Conservation (phyloP, 2,888 invertebrate genomes). For the Sphaerophoria rueppellii region DNA sequence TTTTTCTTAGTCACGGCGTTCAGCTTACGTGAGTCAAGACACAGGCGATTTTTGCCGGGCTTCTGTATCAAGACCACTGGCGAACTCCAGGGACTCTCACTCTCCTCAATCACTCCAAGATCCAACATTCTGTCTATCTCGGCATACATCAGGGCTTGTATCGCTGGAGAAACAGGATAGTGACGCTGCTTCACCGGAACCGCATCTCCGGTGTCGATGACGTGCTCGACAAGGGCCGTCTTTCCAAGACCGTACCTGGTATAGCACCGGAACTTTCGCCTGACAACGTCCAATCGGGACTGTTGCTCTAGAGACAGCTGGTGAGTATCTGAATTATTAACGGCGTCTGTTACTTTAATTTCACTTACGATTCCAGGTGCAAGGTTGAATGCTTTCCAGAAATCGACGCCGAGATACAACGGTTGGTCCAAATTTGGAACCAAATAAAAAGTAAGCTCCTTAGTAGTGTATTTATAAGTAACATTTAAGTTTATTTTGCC, state of each 20-base stretch:
- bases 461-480: neutral
- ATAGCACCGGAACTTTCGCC: no score
- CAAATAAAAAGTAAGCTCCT: neutral
- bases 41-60: no score
- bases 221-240: slow-evolving; percentile 34
- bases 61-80: no score
- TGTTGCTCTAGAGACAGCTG: no score
- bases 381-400: neutral
- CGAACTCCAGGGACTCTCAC: no score
- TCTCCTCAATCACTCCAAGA: no score
- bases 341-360: no score
- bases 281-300: no score
- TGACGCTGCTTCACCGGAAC: slow-evolving; percentile 35
- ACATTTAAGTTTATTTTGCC: neutral
- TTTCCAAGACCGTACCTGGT: slow-evolving; percentile 18
- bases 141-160: slow-evolving; percentile 2
- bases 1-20: no score
- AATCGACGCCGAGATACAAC: neutral
- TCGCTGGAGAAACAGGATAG: slow-evolving; percentile 15
- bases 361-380: no score
- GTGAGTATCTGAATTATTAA: no score
- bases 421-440: neutral
- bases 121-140: slow-evolving; percentile 18
- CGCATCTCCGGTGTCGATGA: slow-evolving; percentile 42
- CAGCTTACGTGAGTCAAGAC: no score